Evolutionary conservation across 2,888 invertebrate species (phyloP), one percentile per base, ranked within the genome.

Genomic region (Serrognathus titanus): DNA sequence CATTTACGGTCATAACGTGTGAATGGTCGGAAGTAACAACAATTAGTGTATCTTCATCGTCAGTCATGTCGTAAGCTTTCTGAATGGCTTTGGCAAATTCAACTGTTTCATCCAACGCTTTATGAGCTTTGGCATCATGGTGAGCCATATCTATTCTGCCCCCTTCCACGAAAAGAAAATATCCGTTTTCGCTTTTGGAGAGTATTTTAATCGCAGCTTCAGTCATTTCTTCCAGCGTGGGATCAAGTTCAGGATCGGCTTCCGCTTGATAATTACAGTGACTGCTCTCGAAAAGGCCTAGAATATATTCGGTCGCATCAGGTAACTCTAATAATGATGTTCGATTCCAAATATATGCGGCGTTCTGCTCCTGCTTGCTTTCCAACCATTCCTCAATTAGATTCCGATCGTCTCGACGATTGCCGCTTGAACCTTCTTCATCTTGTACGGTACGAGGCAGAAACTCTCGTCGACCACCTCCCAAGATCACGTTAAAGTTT

Each of bases 11-110:
- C 85, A 92, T 85, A 0, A 89, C 88, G 66, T 91, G 91, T 0
- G 89, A 85, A 71, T 92, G 92, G 73, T 92, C 91, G 0, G 91
- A 80, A 0, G 86, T 89, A 9, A 90, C 92, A 0, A 94, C 84
- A 20, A 92, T 86, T 2, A 94, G 75, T 0, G 94, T 94, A 24
- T 94, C 90, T 45, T 84, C 76, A 62, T 2, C 80, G 71, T 52
- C 79, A 71, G 0, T 91, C 88, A 65, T 77, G 79, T 59, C 81
- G 70, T 10, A 90, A 81, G 1, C 94, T 88, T 63, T 86, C 82
- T 70, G 65, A 24, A 75, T 64, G 0, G 76, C 75, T 57, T 72
- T 72, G 56, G 36, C 87, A 83, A 92, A 85, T 69, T 90, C 88
- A 0, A 90, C 80, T 0, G 91, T 89, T 72, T 94, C 94, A 64